Base-by-base conservation (phyloP, 2,113 vertebrate species). In the Heloderma charlesbogerti region DNA sequence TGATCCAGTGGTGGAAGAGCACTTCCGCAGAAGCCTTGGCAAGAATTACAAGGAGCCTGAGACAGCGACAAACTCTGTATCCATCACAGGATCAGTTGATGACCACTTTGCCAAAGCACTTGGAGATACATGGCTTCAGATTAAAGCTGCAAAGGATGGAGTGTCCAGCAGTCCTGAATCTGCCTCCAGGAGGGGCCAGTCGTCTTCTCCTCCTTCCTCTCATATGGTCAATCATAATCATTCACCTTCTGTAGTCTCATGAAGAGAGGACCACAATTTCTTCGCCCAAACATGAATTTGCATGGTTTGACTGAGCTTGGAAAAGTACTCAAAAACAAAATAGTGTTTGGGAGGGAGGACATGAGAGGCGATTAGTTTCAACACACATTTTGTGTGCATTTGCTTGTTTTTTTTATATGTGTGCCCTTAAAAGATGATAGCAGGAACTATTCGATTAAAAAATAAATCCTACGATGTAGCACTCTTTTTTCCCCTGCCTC, bases 51-150 rank as follows among this genome's bases (percentile, higher is more conserved):
- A 99, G 96, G 98, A 99, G 94, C 98, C 99, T 0, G 99, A 99
- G 96, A 98, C 99, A 0, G 97, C 97, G 90, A 97, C 99, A 89
- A 99, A 98, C 98, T 99, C 98, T 0, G 99, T 99, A 97, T 99
- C 99, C 97, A 99, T 99, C 97, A 99, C 99, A 0, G 99, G 99
- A 89, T 99, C 99, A 0, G 99, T 99, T 84, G 99, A 99, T 8
- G 99, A 99, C 97, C 99, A 99, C 97, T 99, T 99, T 29, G 98
- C 99, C 98, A 99, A 99, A 97, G 99, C 99, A 1, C 98, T 99
- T 78, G 99, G 99, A 27, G 99, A 99, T 91, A 99, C 98, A 22
- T 99, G 99, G 99, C 98, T 98, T 63, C 99, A 99, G 98, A 98
- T 99, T 86, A 99, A 99, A 96, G 99, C 99, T 0, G 98, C 98